Conservation (phyloP, 2,888 invertebrate species). For the Dicranocentrus wangi region DNA sequence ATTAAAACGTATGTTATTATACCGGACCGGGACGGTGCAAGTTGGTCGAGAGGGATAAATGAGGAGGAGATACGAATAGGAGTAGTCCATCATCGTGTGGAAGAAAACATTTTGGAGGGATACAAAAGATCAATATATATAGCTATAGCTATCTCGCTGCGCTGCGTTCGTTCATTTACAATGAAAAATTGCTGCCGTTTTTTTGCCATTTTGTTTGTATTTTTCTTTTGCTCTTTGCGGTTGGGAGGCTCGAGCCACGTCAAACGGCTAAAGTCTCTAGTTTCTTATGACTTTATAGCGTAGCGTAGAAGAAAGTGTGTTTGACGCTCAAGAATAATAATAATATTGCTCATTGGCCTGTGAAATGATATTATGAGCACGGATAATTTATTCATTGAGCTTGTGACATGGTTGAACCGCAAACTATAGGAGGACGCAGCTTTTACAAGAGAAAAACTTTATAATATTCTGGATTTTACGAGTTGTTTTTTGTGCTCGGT, state of each 20-base stretch:
- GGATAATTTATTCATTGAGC: conserved; percentile 46
- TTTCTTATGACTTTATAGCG: too few species aligned
- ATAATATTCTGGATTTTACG: neutral
- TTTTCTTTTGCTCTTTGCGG: neutral
- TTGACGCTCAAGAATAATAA: too few species aligned
- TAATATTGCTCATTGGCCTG: too few species aligned
- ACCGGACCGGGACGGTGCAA: neutral
- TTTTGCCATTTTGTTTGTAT: neutral
- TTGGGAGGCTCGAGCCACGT: conserved; percentile 15
- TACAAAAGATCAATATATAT: too few species aligned
- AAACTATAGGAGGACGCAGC: conserved; percentile 7
- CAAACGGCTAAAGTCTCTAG: neutral
- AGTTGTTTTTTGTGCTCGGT: neutral
- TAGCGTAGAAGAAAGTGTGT: too few species aligned
- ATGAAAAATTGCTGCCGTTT: conserved; percentile 3
- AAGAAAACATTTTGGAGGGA: too few species aligned
- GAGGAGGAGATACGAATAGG: too few species aligned
- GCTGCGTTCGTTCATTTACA: neutral
- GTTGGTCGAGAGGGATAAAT: neutral
- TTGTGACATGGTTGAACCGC: conserved; percentile 39
- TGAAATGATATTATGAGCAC: too few species aligned
- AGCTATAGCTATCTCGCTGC: neutral
- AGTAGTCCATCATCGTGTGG: too few species aligned
- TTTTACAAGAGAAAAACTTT: neutral
- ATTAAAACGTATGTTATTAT: neutral